Evolutionary conservation across 2,113 vertebrate species (phyloP).

Genomic region (Tragulus kanchil): DNA sequence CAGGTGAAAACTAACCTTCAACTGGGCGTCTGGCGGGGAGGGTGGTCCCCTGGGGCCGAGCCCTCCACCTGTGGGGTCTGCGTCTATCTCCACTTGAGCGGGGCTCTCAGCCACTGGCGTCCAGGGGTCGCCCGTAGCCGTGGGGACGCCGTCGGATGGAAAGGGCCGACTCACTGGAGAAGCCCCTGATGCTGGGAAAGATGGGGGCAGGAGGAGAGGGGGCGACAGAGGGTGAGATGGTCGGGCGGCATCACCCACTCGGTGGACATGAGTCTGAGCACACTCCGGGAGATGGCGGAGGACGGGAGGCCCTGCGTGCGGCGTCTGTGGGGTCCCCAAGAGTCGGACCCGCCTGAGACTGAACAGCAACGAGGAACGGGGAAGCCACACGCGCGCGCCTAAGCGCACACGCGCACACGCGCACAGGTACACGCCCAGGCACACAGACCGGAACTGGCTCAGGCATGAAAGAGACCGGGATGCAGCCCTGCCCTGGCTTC

Average conservation of each 20-base stretch:
- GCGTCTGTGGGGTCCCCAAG: not conserved
- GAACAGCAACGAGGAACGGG: not conserved
- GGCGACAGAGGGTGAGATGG: not conserved
- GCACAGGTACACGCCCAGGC: no score
- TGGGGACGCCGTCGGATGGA: not conserved
- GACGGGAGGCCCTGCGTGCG: not conserved
- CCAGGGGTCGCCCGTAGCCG: no score
- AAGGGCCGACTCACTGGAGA: not conserved
- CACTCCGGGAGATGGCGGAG: not conserved
- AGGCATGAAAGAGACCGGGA: not conserved
- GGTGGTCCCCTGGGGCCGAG: not conserved
- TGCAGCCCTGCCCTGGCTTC: not conserved
- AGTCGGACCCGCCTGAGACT: not conserved
- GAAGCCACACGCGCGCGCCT: not conserved
- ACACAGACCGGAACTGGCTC: not conserved
- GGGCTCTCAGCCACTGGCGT: not conserved
- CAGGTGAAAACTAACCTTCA: not conserved
- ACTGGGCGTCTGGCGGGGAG: not conserved
- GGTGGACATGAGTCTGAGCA: not conserved
- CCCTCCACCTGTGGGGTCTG: not conserved
- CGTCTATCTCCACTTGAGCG: not conserved
- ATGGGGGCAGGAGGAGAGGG: not conserved
- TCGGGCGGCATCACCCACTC: not conserved
- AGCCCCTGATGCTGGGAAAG: not conserved
- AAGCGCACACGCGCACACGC: no score